Evolutionary conservation across 2,797 vertebrate genomes (phyloP), one percentile per base, ranked within the genome.

Genomic region (Macrochelys suwanniensis): DNA sequence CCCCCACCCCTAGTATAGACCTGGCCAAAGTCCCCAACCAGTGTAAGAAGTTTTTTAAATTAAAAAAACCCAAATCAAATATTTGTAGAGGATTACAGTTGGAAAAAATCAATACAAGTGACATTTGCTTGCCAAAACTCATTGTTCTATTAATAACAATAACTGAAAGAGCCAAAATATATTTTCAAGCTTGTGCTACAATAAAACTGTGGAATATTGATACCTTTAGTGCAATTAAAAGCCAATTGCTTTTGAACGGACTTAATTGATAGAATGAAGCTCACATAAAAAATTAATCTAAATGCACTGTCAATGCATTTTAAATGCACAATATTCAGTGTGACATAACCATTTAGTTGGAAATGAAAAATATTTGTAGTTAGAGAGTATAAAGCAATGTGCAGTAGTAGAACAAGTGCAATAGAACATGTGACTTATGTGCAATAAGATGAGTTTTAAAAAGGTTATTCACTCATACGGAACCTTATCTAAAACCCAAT

Each of bases 271-370:
- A 54, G 49, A 81, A 85, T 28, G 15, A 92, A 85, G 80, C 23
- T 13, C 3, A 93, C 45, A 77, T 45, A 76, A 86, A 84, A 95
- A 89, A 85, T 76, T 80, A 91, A 93, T 83, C 76, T 84, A 16
- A 90, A 87, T 89, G 37, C 1, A 28, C 76, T 49, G 91, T 82
- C 19, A 91, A 45, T 89, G 94, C 1, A 92, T 94, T 96, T 94
- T 83, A 93, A 90, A 87, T 88, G 57, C 23, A 57, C 91, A 80
- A 87, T 31, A 7, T 85, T 93, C 79, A 93, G 77, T 15, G 85
- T 81, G 57, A 71, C 17, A 56, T 76, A 31, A 50, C 28, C 89
- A 33, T 42, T 61, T 85, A 42, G 61, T 53, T 28, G 11, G 37
- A 79, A 90, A 91, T 92, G 82, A 82, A 86, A 93, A 93, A 51